Evolutionary conservation across 1,140 invertebrate species (phyloP).

Genomic region (Heliconius nattereri): DNA sequence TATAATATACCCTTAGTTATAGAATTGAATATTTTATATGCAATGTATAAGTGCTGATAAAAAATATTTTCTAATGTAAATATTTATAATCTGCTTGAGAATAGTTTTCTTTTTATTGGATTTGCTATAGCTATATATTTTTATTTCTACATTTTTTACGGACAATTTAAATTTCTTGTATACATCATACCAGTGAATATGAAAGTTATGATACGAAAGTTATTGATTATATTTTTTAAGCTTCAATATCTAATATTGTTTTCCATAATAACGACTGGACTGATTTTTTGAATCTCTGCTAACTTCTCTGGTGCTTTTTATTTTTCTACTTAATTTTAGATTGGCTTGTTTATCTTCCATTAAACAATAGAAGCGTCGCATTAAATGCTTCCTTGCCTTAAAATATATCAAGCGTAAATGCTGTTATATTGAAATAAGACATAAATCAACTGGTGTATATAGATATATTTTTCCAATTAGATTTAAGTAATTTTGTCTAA

Average conservation of each 20-base stretch:
- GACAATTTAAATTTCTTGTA: too few species aligned
- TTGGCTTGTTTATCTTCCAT: conserved; percentile 31
- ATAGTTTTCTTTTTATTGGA: neutral
- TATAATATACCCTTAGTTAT: neutral
- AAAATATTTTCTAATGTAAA: neutral
- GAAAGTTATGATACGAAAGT: too few species aligned
- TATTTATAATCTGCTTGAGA: neutral
- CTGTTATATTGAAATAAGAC: conserved; percentile 23
- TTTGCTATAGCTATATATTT: neutral
- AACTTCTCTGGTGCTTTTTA: neutral
- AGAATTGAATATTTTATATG: neutral
- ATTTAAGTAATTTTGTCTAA: conserved; percentile 25
- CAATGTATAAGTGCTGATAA: neutral
- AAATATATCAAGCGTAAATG: conserved; percentile 27
- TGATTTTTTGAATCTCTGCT: neutral
- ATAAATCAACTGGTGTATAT: conserved; percentile 45
- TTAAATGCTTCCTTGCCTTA: conserved; percentile 65
- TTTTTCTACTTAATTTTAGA: neutral
- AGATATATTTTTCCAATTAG: conserved; percentile 37
- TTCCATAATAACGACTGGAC: neutral
- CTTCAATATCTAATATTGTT: neutral
- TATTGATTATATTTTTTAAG: neutral
- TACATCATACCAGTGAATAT: neutral
- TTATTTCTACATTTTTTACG: neutral
- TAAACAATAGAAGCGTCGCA: conserved; percentile 47